These are phyloP conservation scores for Galemys pyrenaicus DNA, from an alignment of 2,113 vertebrate species.

Conservation along the genomic window DNA sequence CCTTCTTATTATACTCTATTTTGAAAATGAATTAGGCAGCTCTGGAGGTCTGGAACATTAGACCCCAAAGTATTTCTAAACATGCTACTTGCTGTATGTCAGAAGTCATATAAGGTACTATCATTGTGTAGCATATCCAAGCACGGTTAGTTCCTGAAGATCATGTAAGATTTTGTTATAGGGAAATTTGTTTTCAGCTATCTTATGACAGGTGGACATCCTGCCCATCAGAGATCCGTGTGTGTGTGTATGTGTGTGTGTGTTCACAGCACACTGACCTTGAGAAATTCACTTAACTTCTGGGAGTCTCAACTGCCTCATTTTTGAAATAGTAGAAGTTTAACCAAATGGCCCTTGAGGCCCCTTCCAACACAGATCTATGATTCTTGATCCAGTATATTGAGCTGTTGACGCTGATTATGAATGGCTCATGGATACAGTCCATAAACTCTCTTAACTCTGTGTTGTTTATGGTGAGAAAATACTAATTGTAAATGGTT, in stretches of 20 bases:
- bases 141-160: slow-evolving; percentile 1
- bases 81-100: not conserved
- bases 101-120: not conserved
- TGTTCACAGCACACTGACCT: slow-evolving; percentile 14
- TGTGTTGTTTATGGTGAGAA: slow-evolving; percentile 39
- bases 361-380: slow-evolving; percentile 35
- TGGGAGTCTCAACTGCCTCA: not conserved
- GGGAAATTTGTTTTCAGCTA: slow-evolving; percentile 30
- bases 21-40: slow-evolving; percentile 44
- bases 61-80: not conserved
- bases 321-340: slow-evolving; percentile 40
- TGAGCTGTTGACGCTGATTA: slow-evolving; percentile 51
- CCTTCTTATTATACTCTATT: not conserved
- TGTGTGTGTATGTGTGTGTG: not conserved
- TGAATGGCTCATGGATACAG: slow-evolving; percentile 37
- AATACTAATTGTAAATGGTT: slow-evolving; percentile 67
- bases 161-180: slow-evolving; percentile 10
- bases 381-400: slow-evolving; percentile 49
- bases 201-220: not conserved
- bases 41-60: not conserved
- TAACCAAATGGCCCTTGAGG: not conserved
- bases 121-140: not conserved
- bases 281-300: slow-evolving; percentile 42
- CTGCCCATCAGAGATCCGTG: slow-evolving; percentile 18
- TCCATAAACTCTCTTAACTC: slow-evolving; percentile 57